phyloP scores from a whole-genome alignment of 2,797 vertebrate genomes.

The Channa striata region DNA sequence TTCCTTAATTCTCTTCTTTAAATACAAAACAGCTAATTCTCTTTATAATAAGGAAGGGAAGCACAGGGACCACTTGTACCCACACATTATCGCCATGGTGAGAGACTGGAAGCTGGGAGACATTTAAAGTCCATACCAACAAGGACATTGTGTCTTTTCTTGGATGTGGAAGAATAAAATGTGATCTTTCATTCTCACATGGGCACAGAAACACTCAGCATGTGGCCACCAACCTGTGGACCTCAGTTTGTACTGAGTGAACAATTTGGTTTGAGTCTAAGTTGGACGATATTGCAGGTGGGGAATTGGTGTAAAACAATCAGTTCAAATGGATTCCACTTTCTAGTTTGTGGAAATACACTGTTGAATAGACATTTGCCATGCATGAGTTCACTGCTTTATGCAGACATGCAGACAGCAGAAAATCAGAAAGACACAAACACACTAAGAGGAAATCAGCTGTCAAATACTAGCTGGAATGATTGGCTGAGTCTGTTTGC shows the following conservation, averaged over 20 bases:
- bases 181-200: slow-evolving; percentile 44
- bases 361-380: background rate
- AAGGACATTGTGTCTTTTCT: slow-evolving; percentile 57
- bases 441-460: slow-evolving; percentile 30
- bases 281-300: background rate
- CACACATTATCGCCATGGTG: slow-evolving; percentile 66
- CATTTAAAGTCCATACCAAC: slow-evolving; percentile 14
- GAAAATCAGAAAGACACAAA: slow-evolving; percentile 37
- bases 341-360: slow-evolving; percentile 1
- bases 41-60: slow-evolving; percentile 18
- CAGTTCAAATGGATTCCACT: background rate
- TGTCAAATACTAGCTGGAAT: slow-evolving; percentile 29
- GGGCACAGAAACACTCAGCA: slow-evolving; percentile 33
- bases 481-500: slow-evolving; percentile 10
- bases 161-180: slow-evolving; percentile 39
- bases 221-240: slow-evolving; percentile 47
- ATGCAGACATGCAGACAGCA: slow-evolving; percentile 8
- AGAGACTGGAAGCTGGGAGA: slow-evolving; percentile 36
- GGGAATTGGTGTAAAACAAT: slow-evolving; percentile 2
- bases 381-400: slow-evolving; percentile 1
- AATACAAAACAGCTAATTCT: slow-evolving; percentile 9
- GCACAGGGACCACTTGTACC: slow-evolving; percentile 38
- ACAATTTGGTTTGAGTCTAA: slow-evolving; percentile 18
- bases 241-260: slow-evolving; percentile 32
- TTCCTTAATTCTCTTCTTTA: background rate